Evolutionary conservation across 2,113 vertebrate species (phyloP), one percentile per base, ranked within the genome.

Genomic region (Rhynchomys soricoides): DNA sequence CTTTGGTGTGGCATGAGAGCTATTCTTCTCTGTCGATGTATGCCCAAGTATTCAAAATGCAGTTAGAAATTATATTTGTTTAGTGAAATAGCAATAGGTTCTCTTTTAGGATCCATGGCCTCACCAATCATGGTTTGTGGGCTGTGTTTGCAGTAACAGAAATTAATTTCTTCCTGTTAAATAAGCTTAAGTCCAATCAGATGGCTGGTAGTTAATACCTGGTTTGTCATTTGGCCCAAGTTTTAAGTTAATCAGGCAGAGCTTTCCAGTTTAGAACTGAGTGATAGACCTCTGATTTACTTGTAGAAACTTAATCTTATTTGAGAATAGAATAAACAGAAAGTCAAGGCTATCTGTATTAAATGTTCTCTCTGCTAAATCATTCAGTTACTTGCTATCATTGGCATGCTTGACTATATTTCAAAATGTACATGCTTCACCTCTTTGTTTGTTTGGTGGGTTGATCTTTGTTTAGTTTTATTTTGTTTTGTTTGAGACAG

Each of bases 241-340:
- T 50, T 31, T 55, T 87, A 79, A 64, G 29, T 78, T 92, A 73
- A 83, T 73, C 55, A 78, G 22, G n/a, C 87, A 78, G 29, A 78
- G 45, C 15, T 79, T 86, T 95, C 75, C 90, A 48, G 5, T 78
- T 93, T 64, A 86, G 70, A 94, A 71, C 43, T 37, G 34, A 93
- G 78, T 85, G 64, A 78, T 21, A 88, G 11, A 77, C 43, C 22
- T 43, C 40, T 26, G 40, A 48, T 77, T 48, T 77, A 77, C 43
- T 45, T 77, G 24, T 29, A 77, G 70, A 93, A 8, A 50, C 13
- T 31, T 86, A 78, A 96, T 87, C 62, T 37, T 40, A 7, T 77
- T 77, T 89, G 91, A 68, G 70, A 79, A 29, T 59, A 77, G 9
- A 86, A 93, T 71, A 71, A 71, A 71, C 7, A n/a, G 68, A 71